phyloP scores from a whole-genome alignment of 2,888 invertebrate genomes.

The Papilio elwesi region DNA sequence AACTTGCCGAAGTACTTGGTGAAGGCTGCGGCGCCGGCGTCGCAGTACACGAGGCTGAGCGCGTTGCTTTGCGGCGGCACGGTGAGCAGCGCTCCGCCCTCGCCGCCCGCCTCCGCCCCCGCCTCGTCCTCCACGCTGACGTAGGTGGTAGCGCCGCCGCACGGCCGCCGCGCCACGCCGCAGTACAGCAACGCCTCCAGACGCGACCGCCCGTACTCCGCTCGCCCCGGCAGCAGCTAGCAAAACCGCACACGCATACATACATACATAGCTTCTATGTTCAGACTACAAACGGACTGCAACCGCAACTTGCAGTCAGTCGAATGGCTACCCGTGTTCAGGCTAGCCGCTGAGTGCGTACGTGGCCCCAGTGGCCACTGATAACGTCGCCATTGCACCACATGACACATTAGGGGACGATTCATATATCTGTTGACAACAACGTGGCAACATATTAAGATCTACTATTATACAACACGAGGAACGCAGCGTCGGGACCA shows the following conservation, averaged over 20 bases:
- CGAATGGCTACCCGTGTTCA: too few species aligned
- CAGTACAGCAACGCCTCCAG: slow-evolving; percentile 67
- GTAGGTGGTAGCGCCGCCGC: slow-evolving; percentile 64
- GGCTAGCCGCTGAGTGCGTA: too few species aligned
- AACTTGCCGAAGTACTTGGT: slow-evolving; percentile 74
- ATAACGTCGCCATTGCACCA: too few species aligned
- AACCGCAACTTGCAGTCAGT: too few species aligned
- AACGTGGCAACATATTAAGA: too few species aligned
- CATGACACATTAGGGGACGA: too few species aligned
- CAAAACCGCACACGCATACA: slow-evolving; percentile 47
- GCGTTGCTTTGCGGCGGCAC: slow-evolving; percentile 87
- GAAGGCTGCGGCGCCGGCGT: slow-evolving; percentile 78
- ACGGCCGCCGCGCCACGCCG: slow-evolving; percentile 48
- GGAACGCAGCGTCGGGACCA: too few species aligned
- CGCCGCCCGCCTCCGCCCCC: slow-evolving; percentile 48
- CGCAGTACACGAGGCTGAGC: slow-evolving; percentile 86
- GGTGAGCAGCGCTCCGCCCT: slow-evolving; percentile 78
- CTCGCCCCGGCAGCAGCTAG: slow-evolving; percentile 75
- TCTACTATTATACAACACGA: too few species aligned
- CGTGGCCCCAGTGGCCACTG: too few species aligned
- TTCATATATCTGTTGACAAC: too few species aligned
- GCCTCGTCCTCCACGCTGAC: slow-evolving; percentile 58
- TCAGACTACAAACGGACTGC: too few species aligned
- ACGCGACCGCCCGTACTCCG: slow-evolving; percentile 59
- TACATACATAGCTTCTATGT: too few species aligned